A percentile compares a stretch with the other conserved stretches of the same genome.
Evolutionary conservation across 2,797 vertebrate species (phyloP).

Genomic region (Coranthus polyacanthus): DNA sequence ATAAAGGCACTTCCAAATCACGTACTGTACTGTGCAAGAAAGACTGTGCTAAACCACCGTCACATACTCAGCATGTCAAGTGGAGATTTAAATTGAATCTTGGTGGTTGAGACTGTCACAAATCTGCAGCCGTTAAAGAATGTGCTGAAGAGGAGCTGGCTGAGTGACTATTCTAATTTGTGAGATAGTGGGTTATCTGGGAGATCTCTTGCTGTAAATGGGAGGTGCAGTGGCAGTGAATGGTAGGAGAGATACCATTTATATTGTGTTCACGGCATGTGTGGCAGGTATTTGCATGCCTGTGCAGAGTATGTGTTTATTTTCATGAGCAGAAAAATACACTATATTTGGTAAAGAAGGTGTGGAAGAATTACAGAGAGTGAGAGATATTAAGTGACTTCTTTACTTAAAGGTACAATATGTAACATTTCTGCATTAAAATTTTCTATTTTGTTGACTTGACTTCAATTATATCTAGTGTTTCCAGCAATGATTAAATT

Average conservation of each 20-base stretch:
- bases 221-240: slow-evolving; percentile 51
- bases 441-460: too few species aligned
- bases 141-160: slow-evolving; percentile 65
- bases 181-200: slow-evolving; percentile 73
- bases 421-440: too few species aligned
- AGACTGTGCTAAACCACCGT: slow-evolving; percentile 47
- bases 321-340: slow-evolving; percentile 12
- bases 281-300: slow-evolving; percentile 32
- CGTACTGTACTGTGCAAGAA: slow-evolving; percentile 22
- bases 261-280: slow-evolving; percentile 35
- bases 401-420: background rate
- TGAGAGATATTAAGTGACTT: background rate
- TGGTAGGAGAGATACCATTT: slow-evolving; percentile 48
- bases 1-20: slow-evolving; percentile 33
- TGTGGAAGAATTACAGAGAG: slow-evolving; percentile 24
- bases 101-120: slow-evolving; percentile 61
- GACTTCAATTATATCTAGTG: too few species aligned
- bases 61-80: slow-evolving; percentile 66
- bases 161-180: slow-evolving; percentile 74
- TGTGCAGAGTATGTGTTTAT: slow-evolving; percentile 18
- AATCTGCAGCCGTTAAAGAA: slow-evolving; percentile 59
- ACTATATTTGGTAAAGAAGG: slow-evolving; percentile 28
- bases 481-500: too few species aligned
- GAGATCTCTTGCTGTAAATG: slow-evolving; percentile 68
- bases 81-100: slow-evolving; percentile 71